Percentiles rank a stretch among this genome's conserved stretches.
phyloP scores from a whole-genome alignment of 2,113 vertebrate species.

The Syngnathoides biaculeatus region DNA sequence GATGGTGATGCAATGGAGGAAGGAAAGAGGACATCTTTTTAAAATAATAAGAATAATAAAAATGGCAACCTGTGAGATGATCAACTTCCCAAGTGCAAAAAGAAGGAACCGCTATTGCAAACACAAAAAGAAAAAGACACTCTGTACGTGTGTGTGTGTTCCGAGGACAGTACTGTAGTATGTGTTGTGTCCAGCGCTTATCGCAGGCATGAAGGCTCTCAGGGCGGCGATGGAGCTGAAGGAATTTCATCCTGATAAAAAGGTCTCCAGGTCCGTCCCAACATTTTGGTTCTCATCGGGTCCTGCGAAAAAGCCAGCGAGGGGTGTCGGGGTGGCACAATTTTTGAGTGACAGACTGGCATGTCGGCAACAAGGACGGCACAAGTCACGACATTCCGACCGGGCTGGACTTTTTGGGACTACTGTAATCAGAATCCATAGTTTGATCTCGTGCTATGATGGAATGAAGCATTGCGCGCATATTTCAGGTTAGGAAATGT shows the following conservation, averaged over 20 bases:
- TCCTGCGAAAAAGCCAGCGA: background rate
- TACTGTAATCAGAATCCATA: background rate
- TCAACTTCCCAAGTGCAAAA: background rate
- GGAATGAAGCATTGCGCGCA: no score
- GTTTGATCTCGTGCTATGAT: background rate
- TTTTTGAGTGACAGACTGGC: background rate
- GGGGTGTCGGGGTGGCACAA: background rate
- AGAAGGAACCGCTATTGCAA: background rate
- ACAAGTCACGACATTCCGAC: background rate
- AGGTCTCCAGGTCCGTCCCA: slow-evolving; percentile 13
- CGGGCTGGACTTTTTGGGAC: background rate
- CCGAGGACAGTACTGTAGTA: slow-evolving; percentile 25
- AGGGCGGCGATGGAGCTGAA: slow-evolving; percentile 39
- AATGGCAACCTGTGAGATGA: slow-evolving; percentile 13
- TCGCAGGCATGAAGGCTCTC: slow-evolving; percentile 46
- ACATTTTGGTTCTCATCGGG: background rate
- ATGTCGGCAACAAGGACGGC: background rate
- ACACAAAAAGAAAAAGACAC: no score
- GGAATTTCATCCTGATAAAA: slow-evolving; percentile 64
- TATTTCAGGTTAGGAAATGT: no score
- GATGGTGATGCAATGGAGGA: no score
- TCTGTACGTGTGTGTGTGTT: background rate
- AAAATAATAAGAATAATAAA: slow-evolving; percentile 15
- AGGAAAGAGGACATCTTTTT: no score
- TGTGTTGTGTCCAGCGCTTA: slow-evolving; percentile 38